Evolutionary conservation across 2,797 vertebrate species (phyloP).

Genomic region (Serranus cabrilla): DNA sequence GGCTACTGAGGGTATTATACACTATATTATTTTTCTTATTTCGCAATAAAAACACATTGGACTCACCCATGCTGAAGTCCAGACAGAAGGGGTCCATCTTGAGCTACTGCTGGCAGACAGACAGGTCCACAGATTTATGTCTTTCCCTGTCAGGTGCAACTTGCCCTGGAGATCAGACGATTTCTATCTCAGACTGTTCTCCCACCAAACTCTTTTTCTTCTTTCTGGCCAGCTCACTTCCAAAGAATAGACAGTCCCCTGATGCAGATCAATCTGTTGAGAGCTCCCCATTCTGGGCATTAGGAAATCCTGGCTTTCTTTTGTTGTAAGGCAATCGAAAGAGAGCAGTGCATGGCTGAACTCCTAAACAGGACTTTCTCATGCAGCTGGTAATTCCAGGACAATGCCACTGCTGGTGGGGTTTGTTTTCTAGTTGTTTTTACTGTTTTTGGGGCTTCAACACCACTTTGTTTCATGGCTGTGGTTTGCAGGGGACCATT

Average conservation of each 20-base stretch:
- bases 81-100: slow-evolving; percentile 81
- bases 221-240: slow-evolving; percentile 46
- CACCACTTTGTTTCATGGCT: slow-evolving; percentile 65
- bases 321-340: slow-evolving; percentile 74
- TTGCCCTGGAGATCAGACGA: slow-evolving; percentile 45
- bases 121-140: slow-evolving; percentile 58
- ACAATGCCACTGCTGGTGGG: slow-evolving; percentile 74
- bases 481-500: slow-evolving; percentile 48
- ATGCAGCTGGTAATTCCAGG: slow-evolving; percentile 75
- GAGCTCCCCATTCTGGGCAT: slow-evolving; percentile 83
- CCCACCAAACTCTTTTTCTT: slow-evolving; percentile 40
- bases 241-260: slow-evolving; percentile 85
- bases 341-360: slow-evolving; percentile 69
- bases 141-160: slow-evolving; percentile 54
- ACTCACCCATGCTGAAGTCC: slow-evolving; percentile 80
- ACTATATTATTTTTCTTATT: not conserved
- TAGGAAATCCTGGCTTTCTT: slow-evolving; percentile 91
- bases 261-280: slow-evolving; percentile 88
- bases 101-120: slow-evolving; percentile 40
- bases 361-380: slow-evolving; percentile 83
- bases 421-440: slow-evolving; percentile 71
- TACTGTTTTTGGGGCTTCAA: slow-evolving; percentile 52
- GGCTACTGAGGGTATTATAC: not conserved
- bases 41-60: slow-evolving; percentile 20
- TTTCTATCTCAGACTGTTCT: slow-evolving; percentile 57